Conservation (phyloP, 1,140 invertebrate genomes). For the Drosophila baimaii region DNA sequence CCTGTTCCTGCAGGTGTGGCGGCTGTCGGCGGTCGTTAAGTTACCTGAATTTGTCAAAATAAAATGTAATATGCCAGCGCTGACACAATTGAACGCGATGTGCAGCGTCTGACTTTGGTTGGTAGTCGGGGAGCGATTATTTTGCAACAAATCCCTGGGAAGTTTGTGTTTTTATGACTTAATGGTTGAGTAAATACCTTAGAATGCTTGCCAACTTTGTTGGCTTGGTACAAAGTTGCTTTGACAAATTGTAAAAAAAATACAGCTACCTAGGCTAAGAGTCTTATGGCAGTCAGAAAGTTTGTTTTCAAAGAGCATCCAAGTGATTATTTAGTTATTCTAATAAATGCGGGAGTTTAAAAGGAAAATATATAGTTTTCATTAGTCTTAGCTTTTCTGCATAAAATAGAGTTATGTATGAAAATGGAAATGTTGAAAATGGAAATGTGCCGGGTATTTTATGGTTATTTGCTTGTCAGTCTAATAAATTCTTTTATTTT, state of each 20-base stretch:
- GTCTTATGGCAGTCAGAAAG: background rate
- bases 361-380: background rate
- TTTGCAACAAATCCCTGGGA: background rate
- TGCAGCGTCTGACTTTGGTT: background rate
- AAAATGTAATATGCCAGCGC: slow-evolving; percentile 54
- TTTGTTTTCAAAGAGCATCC: too few relatives aligned
- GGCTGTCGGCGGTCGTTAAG: slow-evolving; percentile 66
- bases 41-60: slow-evolving; percentile 70
- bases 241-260: background rate
- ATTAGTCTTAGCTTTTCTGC: background rate
- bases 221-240: background rate
- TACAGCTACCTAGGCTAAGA: background rate
- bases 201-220: slow-evolving; percentile 1
- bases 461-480: background rate
- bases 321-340: background rate
- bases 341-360: background rate
- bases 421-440: too few relatives aligned
- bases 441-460: too few relatives aligned
- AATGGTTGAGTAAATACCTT: slow-evolving; percentile 16
- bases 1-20: slow-evolving; percentile 57
- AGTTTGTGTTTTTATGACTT: slow-evolving; percentile 25
- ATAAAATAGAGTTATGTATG: background rate
- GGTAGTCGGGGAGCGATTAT: slow-evolving; percentile 10
- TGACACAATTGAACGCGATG: slow-evolving; percentile 47
- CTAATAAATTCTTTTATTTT: background rate